Percentiles rank a stretch among this genome's conserved stretches.
Evolutionary conservation across 2,888 invertebrate genomes (phyloP).

Genomic region (Phytoseiulus persimilis): DNA sequence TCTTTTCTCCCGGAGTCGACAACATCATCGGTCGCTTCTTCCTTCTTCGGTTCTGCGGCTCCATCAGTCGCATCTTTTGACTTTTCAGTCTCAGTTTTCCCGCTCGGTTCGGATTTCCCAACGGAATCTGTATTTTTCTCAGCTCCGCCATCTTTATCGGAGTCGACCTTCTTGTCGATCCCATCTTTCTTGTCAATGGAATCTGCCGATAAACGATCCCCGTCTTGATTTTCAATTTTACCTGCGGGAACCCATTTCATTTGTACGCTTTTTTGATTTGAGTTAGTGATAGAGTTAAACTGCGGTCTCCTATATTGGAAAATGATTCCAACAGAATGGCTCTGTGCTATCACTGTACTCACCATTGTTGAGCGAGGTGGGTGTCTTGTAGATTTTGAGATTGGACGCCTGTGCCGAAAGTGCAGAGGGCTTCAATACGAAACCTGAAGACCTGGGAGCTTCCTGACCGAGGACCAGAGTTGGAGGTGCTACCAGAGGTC

Average conservation of each 20-base stretch:
- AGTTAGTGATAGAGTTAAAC: no score
- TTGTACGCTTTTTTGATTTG: no score
- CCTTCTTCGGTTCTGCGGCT: neutral
- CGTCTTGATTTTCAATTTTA: neutral
- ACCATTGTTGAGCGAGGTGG: constrained; percentile 24
- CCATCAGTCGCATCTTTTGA: neutral
- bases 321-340: no score
- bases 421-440: constrained; percentile 24
- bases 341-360: no score
- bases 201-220: neutral
- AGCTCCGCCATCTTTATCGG: neutral
- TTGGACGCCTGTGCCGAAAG: constrained; percentile 25
- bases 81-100: neutral
- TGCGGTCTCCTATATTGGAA: no score
- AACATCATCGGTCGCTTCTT: neutral
- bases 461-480: constrained; percentile 27
- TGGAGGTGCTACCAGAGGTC: constrained; percentile 32
- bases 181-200: neutral
- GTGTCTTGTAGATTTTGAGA: constrained; percentile 35
- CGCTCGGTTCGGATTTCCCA: neutral
- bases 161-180: neutral
- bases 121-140: neutral
- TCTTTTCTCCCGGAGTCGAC: neutral
- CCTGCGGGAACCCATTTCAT: no score
- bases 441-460: constrained; percentile 15